Evolutionary conservation across 2,888 invertebrate genomes (phyloP).

Genomic region (Ophraella communa): DNA sequence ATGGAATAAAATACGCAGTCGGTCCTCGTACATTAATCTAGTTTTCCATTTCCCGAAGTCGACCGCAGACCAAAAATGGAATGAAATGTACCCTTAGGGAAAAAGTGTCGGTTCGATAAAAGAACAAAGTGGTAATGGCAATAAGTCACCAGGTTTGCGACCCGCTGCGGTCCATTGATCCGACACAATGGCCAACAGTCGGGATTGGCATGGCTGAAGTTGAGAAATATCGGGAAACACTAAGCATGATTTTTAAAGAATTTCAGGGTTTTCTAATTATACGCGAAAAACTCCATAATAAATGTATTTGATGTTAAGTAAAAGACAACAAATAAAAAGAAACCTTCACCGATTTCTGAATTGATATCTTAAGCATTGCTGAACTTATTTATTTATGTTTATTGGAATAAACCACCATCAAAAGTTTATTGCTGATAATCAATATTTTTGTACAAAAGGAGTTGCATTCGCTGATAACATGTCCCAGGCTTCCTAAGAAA

Average conservation of each 20-base stretch:
- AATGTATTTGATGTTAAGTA: too few relatives aligned
- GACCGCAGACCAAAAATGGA: conserved; percentile 15
- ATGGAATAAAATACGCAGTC: background rate
- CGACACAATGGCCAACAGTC: conserved; percentile 54
- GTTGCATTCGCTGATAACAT: too few relatives aligned
- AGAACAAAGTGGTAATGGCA: conserved; percentile 40
- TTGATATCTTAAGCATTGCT: too few relatives aligned
- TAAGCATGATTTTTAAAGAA: background rate
- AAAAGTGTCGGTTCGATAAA: conserved; percentile 31
- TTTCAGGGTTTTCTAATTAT: background rate
- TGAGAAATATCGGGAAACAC: conserved; percentile 6
- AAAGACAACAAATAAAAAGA: too few relatives aligned
- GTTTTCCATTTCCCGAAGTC: conserved; percentile 3
- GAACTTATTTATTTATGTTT: too few relatives aligned
- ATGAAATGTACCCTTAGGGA: conserved; percentile 21
- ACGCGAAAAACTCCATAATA: background rate
- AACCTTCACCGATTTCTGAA: too few relatives aligned
- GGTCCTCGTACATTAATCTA: background rate
- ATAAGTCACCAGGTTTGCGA: conserved; percentile 52
- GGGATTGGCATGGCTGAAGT: conserved; percentile 40
- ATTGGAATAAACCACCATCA: too few relatives aligned
- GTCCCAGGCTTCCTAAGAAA: too few relatives aligned
- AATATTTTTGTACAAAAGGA: too few relatives aligned
- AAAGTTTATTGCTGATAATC: too few relatives aligned
- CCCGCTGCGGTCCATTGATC: conserved; percentile 49